These are phyloP conservation scores for Lytechinus pictus DNA, from an alignment of 35 echinoderm and acorn worm genomes.

Conservation along the genomic window DNA sequence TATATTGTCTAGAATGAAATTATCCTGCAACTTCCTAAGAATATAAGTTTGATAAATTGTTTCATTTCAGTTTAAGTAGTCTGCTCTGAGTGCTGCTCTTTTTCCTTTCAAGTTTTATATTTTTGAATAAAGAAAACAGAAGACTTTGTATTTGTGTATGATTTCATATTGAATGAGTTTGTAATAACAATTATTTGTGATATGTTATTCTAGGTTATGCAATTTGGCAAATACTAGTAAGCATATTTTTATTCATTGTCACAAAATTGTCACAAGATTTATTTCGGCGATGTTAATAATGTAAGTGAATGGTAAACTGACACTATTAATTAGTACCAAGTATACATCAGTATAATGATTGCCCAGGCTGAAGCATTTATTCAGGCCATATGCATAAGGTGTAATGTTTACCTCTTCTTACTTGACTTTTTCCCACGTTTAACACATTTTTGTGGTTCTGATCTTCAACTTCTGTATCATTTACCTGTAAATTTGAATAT, in stretches of 20 bases:
- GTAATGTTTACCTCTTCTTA: neutral
- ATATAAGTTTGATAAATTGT: neutral
- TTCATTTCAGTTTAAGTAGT: neutral
- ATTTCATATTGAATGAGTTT: neutral
- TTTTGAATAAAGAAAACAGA: neutral
- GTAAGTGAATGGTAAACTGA: too few relatives aligned
- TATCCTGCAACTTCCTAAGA: neutral
- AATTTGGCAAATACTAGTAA: neutral
- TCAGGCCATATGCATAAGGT: neutral
- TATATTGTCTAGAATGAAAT: neutral
- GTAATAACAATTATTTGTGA: neutral
- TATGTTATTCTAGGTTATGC: neutral
- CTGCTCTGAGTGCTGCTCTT: neutral
- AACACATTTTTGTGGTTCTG: too few relatives aligned
- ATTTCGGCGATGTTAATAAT: too few relatives aligned
- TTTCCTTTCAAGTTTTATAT: neutral
- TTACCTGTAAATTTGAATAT: too few relatives aligned
- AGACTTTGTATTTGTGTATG: neutral
- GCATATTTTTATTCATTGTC: neutral
- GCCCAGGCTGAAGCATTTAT: neutral
- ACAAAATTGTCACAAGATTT: too few relatives aligned
- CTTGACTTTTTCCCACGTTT: too few relatives aligned
- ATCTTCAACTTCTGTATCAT: too few relatives aligned
- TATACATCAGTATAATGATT: too few relatives aligned
- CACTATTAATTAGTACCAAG: too few relatives aligned